These are phyloP conservation scores for Zaprionus davidi DNA, from an alignment of 1,140 invertebrate genomes.

Conservation along the genomic window DNA sequence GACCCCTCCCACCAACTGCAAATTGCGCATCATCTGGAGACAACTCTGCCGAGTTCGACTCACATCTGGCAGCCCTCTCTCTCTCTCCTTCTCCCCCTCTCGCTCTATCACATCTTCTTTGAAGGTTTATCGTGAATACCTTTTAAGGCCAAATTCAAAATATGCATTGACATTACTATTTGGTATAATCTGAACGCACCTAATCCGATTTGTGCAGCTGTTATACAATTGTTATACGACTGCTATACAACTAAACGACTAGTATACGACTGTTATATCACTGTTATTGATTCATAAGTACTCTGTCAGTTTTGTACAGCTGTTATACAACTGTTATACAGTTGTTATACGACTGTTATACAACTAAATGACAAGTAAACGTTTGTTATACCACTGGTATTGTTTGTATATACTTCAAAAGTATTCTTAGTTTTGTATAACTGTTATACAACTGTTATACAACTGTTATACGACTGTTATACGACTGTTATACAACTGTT, in stretches of 20 bases:
- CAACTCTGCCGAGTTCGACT: background rate
- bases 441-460: conserved; percentile 1
- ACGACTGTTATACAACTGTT: conserved; percentile 2
- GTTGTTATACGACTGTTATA: conserved; percentile 2
- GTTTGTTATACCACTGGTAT: background rate
- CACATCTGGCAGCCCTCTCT: background rate
- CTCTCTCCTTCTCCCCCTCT: background rate
- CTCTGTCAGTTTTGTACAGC: background rate
- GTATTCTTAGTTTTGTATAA: background rate
- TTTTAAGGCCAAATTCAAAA: background rate
- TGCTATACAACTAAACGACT: background rate
- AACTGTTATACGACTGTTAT: conserved; percentile 8
- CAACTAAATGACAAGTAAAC: no score
- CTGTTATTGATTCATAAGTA: no score
- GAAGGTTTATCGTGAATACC: background rate
- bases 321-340: conserved; percentile 8
- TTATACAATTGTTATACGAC: conserved; percentile 9
- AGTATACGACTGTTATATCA: no score
- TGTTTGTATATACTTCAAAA: no score
- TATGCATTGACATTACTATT: conserved; percentile 32
- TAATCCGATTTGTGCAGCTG: background rate
- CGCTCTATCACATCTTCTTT: background rate
- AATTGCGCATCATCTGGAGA: background rate
- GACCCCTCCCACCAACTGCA: background rate
- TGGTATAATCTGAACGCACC: background rate